These are phyloP conservation scores for Tachypleus tridentatus DNA, from an alignment of 1,140 invertebrate genomes.

Conservation along the genomic window DNA sequence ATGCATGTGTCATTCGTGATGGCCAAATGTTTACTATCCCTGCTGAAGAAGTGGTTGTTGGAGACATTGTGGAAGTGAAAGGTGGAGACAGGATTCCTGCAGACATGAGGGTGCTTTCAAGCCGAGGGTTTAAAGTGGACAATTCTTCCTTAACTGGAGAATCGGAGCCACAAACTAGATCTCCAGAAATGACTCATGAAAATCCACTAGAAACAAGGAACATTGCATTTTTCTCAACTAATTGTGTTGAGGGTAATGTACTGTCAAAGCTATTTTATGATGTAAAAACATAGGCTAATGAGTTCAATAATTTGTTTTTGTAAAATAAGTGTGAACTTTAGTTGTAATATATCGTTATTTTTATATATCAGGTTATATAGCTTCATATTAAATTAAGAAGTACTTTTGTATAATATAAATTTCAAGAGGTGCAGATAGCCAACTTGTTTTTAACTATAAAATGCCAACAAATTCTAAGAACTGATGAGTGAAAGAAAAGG, in stretches of 20 bases:
- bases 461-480: too few relatives aligned
- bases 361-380: too few relatives aligned
- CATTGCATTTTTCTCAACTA: conserved; percentile 57
- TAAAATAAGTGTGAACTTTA: too few relatives aligned
- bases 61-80: conserved; percentile 68
- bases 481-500: too few relatives aligned
- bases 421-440: too few relatives aligned
- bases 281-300: conserved; percentile 50
- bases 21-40: conserved; percentile 80
- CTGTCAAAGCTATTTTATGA: conserved; percentile 36
- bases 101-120: conserved; percentile 60
- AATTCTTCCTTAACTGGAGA: conserved; percentile 40
- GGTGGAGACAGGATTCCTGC: conserved; percentile 73
- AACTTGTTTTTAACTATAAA: too few relatives aligned
- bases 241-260: conserved; percentile 44
- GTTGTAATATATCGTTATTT: too few relatives aligned
- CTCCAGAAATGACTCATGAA: conserved; percentile 47
- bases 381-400: too few relatives aligned
- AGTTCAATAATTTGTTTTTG: conserved; percentile 36
- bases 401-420: too few relatives aligned
- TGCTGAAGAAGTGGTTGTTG: conserved; percentile 55
- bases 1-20: conserved; percentile 85
- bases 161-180: conserved; percentile 52
- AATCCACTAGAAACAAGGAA: conserved; percentile 61
- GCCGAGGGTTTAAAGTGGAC: conserved; percentile 51